phyloP scores from a whole-genome alignment of 2,113 vertebrate genomes.

The Sinocyclocheilus maitianheensis region DNA sequence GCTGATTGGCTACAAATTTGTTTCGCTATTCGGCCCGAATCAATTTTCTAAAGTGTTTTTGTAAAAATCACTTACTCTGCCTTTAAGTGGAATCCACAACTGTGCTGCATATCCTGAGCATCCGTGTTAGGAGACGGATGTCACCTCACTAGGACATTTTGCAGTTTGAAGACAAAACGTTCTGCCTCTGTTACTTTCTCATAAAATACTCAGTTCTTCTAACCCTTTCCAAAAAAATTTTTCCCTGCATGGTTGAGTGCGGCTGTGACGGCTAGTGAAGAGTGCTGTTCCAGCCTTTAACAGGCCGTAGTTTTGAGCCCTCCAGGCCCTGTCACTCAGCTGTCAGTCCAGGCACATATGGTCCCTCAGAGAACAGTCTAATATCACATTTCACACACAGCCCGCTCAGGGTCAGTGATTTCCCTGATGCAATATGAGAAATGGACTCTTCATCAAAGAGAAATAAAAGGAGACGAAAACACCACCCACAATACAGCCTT shows the following conservation, averaged over 20 bases:
- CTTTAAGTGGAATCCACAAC: not conserved
- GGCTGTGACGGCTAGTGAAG: conserved; percentile 15
- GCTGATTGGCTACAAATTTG: too few relatives aligned
- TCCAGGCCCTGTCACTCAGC: conserved; percentile 61
- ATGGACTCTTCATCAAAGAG: conserved; percentile 55
- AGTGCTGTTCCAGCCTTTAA: conserved; percentile 50
- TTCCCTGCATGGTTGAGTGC: conserved; percentile 14
- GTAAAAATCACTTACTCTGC: too few relatives aligned
- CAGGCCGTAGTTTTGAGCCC: not conserved
- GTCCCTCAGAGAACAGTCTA: conserved; percentile 51
- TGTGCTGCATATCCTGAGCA: not conserved
- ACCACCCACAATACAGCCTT: not conserved
- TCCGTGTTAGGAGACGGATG: not conserved
- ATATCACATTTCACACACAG: conserved; percentile 67
- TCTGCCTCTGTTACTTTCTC: not conserved
- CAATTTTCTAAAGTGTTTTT: too few relatives aligned
- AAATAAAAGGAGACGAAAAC: not conserved
- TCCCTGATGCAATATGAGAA: conserved; percentile 60
- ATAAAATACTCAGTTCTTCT: not conserved
- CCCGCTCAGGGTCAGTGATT: conserved; percentile 64
- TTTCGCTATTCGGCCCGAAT: too few relatives aligned
- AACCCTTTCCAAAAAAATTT: not conserved
- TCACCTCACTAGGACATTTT: not conserved
- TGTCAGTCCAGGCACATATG: conserved; percentile 21
- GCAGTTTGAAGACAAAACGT: not conserved